Evolutionary conservation across 2,888 invertebrate species (phyloP).

Genomic region (Cephus pulcher): DNA sequence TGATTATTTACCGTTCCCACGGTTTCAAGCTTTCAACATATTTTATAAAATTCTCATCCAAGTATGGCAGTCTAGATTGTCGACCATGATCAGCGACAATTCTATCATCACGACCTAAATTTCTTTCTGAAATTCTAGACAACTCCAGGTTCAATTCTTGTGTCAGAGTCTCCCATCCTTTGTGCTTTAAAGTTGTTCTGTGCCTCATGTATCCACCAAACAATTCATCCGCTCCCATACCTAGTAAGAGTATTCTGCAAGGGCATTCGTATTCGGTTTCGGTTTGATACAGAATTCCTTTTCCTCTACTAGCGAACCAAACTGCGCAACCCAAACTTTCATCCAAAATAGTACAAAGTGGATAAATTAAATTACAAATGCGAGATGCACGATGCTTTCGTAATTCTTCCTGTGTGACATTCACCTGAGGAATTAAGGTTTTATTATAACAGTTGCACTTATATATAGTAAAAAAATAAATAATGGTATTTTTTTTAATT

Average conservation of each 20-base stretch:
- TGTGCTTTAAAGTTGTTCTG: constrained; percentile 76
- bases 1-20: constrained; percentile 74
- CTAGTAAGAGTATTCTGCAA: constrained; percentile 82
- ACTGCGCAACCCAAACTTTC: constrained; percentile 96
- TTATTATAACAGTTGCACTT: neutral
- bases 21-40: constrained; percentile 75
- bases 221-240: constrained; percentile 97
- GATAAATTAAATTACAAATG: constrained; percentile 85
- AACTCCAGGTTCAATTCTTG: constrained; percentile 79
- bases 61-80: constrained; percentile 84
- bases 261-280: constrained; percentile 69
- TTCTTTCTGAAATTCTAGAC: constrained; percentile 86
- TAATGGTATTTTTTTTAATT: constrained; percentile 3
- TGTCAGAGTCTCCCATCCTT: constrained; percentile 69
- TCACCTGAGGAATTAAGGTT: constrained; percentile 67
- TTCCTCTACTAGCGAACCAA: constrained; percentile 93
- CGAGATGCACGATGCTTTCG: constrained; percentile 68
- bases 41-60: constrained; percentile 78
- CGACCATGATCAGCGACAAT: constrained; percentile 90
- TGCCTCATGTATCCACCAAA: constrained; percentile 95
- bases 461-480: neutral
- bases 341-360: constrained; percentile 89
- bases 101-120: constrained; percentile 95
- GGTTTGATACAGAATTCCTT: constrained; percentile 65
- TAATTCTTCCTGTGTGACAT: constrained; percentile 78